phyloP scores from a whole-genome alignment of 2,888 invertebrate species.

The Hemithea aestivaria region DNA sequence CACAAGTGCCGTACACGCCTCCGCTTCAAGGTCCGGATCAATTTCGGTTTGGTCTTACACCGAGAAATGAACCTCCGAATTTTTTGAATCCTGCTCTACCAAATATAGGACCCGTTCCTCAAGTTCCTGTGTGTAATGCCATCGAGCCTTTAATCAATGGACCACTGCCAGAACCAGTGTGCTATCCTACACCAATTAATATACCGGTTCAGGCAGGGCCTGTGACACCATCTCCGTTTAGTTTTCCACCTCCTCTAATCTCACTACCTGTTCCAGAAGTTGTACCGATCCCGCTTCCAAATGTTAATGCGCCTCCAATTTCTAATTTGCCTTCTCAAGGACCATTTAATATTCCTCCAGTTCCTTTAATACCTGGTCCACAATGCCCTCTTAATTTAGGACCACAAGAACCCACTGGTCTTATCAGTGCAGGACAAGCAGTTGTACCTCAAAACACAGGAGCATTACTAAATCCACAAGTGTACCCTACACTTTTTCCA shows the following conservation, averaged over 20 bases:
- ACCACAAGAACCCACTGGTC: too few relatives aligned
- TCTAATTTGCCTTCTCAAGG: not conserved
- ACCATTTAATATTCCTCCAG: not conserved
- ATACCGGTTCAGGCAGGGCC: slow-evolving; percentile 2
- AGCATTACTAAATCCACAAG: slow-evolving; percentile 2
- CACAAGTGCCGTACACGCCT: not conserved
- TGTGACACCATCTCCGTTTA: not conserved
- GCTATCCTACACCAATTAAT: slow-evolving; percentile 1
- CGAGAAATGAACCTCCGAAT: too few relatives aligned
- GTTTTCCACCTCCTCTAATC: not conserved
- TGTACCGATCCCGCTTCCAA: slow-evolving; percentile 3
- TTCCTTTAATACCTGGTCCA: slow-evolving; percentile 1
- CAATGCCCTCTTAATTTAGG: slow-evolving; percentile 1
- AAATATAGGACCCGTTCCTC: slow-evolving; percentile 1
- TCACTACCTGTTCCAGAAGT: not conserved
- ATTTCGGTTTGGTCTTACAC: too few relatives aligned
- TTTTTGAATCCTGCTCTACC: not conserved
- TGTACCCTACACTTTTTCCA: slow-evolving; percentile 3
- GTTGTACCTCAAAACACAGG: not conserved
- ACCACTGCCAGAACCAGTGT: slow-evolving; percentile 3
- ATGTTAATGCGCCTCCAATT: not conserved
- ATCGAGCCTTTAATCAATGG: not conserved
- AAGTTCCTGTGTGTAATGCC: not conserved
- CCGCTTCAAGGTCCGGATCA: too few relatives aligned
- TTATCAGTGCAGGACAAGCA: not conserved